Percentiles rank a stretch among this genome's conserved stretches.
These are phyloP conservation scores for Sitophilus oryzae DNA, from an alignment of 1,140 invertebrate genomes.

Conservation along the genomic window DNA sequence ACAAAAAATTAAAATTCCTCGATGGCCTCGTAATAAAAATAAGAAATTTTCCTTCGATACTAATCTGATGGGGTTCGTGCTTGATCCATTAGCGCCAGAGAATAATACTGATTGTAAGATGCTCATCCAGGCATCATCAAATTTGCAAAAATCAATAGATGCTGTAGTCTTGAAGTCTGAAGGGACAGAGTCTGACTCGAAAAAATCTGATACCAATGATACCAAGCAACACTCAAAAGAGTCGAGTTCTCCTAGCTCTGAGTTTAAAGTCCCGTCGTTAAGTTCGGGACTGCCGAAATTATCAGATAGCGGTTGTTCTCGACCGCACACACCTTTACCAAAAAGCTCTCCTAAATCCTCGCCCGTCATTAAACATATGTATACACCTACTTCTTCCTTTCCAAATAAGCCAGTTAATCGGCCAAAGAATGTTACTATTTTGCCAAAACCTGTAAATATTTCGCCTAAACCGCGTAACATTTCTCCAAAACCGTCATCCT, in stretches of 20 bases:
- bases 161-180: no score
- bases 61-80: no score
- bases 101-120: no score
- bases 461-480: not conserved
- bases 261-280: slow-evolving; percentile 19
- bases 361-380: slow-evolving; percentile 28
- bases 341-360: slow-evolving; percentile 31
- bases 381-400: slow-evolving; percentile 9
- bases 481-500: slow-evolving; percentile 9
- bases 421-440: slow-evolving; percentile 1
- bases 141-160: no score
- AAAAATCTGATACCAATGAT: no score
- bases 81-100: no score
- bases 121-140: no score
- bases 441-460: not conserved
- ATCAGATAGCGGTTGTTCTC: slow-evolving; percentile 9
- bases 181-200: no score
- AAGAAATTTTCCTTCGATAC: no score
- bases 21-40: no score
- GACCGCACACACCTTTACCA: slow-evolving; percentile 15
- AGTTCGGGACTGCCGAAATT: slow-evolving; percentile 16
- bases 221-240: no score
- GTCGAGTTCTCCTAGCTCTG: not conserved
- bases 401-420: not conserved
- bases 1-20: no score